Evolutionary conservation across 2,113 vertebrate species (phyloP), one percentile per base, ranked within the genome.

Genomic region (Cyprinus carpio): DNA sequence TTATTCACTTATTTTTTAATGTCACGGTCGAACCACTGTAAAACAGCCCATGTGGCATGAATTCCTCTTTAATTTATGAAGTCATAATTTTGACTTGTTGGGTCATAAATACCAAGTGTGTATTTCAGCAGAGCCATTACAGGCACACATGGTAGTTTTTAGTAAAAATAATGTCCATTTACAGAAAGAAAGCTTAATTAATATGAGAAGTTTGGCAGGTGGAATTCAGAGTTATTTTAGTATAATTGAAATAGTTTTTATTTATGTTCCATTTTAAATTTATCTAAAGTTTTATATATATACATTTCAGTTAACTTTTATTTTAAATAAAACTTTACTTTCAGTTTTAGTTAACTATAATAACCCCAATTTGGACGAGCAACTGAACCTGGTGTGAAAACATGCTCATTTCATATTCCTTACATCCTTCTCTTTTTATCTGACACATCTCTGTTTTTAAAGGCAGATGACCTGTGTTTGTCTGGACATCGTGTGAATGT

Each of bases 401-500:
- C 31, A 23, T 10, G 58, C 58, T 54, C 3, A 34, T 83, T 69
- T 34, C 0, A 13, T 23, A 9, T 84, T 77, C 58, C 49, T 13
- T 46, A 6, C 13, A 40, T 51, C 49, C 56, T n/a, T 82, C 69
- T 82, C 31, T 84, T 56, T 75, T 82, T 82, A 72, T 82, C 18
- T 56, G 46, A 72, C 81, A 40, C 65, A 54, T 12, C 10, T 72
- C 65, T 34, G 15, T 58, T 71, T 79, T 75, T 60, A 40, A 46
- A 58, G 51, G n/a, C 27, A 72, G 81, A 85, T 83, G 83, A 76
- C 75, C 75, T 79, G 62, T 15, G 4, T 65, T 67, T 58, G 75
- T 71, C 67, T 81, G 56, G 51, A 51, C 87, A 46, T 46, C 13
- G 67, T 76, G 60, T 64, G 81, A 84, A 77, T 82, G 80, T 34